These are phyloP conservation scores for Drosophila sp. DNA, from an alignment of 1,140 invertebrate species.

Conservation along the genomic window DNA sequence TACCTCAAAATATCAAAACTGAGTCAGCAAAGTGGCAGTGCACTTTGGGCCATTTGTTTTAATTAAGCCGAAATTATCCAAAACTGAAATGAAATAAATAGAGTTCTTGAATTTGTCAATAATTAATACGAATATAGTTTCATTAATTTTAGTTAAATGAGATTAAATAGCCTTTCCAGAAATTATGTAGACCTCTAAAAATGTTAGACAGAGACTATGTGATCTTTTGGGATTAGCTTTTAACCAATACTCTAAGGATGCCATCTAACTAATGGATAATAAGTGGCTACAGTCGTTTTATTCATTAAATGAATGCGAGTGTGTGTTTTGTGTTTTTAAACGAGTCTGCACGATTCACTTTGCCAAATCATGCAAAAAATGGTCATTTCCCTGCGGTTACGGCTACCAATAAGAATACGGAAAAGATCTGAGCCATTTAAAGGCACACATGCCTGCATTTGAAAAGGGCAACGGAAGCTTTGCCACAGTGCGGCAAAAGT, in stretches of 20 bases:
- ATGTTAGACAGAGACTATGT: no score
- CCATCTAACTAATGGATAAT: no score
- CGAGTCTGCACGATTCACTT: neutral
- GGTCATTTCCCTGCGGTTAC: neutral
- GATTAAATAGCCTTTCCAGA: no score
- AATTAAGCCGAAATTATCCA: neutral
- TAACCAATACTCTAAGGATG: no score
- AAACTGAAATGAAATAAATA: neutral
- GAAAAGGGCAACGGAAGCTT: conserved; percentile 9
- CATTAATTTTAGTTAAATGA: no score
- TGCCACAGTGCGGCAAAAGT: conserved; percentile 9
- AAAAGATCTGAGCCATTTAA: conserved; percentile 6
- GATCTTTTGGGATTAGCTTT: no score
- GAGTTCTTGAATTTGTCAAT: neutral
- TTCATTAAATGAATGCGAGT: neutral
- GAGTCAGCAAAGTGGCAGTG: neutral
- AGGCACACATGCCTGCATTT: conserved; percentile 7
- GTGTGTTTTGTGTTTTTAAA: neutral
- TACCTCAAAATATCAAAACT: neutral
- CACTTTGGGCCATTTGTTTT: neutral
- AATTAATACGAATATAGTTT: no score
- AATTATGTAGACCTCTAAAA: no score
- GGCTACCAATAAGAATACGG: conserved; percentile 3
- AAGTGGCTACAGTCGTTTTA: neutral
- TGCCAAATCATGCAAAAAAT: conserved; percentile 5